phyloP scores from a whole-genome alignment of 2,113 vertebrate species.

The Emydura subglobosa region DNA sequence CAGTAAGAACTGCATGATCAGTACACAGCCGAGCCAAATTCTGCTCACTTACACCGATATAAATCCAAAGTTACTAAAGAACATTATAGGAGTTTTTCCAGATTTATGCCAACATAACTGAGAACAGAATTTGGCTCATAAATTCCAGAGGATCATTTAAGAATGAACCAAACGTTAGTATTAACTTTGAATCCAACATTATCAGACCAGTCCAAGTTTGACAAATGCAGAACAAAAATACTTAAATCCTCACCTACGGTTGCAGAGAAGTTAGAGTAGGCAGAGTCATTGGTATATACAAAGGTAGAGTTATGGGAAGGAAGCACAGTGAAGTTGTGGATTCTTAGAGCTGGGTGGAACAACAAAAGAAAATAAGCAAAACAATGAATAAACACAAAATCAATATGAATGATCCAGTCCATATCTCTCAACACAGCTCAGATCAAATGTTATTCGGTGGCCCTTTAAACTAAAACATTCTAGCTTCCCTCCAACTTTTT shows the following conservation, averaged over 20 bases:
- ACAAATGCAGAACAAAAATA: conserved; percentile 43
- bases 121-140: neutral
- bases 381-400: conserved; percentile 53
- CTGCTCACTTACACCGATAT: neutral
- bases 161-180: neutral
- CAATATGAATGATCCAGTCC: conserved; percentile 31
- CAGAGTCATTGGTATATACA: conserved; percentile 98
- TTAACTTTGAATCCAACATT: neutral
- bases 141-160: neutral
- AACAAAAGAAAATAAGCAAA: conserved; percentile 77
- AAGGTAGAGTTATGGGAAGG: conserved; percentile 93
- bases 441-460: accelerated
- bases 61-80: neutral
- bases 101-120: accelerated
- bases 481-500: too few relatives aligned
- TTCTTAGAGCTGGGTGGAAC: conserved; percentile 88
- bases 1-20: neutral
- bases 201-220: conserved; percentile 17
- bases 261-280: conserved; percentile 98
- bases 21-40: accelerated
- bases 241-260: conserved; percentile 93
- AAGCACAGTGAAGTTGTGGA: conserved; percentile 98
- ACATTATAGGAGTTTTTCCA: neutral
- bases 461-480: too few relatives aligned
- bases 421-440: conserved; percentile 72